Evolutionary conservation across 1,140 invertebrate genomes (phyloP), one percentile per base, ranked within the genome.

Genomic region (Melitaea cinxia): DNA sequence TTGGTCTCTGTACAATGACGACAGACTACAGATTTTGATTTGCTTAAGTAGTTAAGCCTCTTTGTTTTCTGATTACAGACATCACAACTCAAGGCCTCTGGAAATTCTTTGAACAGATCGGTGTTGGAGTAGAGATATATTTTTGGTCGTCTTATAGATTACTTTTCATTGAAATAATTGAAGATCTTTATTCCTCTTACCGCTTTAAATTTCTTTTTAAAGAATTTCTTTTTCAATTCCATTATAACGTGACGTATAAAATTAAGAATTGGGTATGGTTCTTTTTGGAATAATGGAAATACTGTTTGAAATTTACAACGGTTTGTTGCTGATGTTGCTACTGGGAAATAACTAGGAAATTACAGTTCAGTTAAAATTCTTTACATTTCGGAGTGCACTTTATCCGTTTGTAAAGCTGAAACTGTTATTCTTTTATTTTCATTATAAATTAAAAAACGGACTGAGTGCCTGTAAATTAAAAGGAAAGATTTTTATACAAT

Each of bases 221-320:
- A n/a, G n/a, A n/a, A n/a, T n/a, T n/a, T n/a, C n/a, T n/a, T n/a
- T n/a, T n/a, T n/a, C n/a, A n/a, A n/a, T n/a, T n/a, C n/a, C n/a
- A n/a, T n/a, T n/a, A n/a, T n/a, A n/a, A n/a, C n/a, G n/a, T n/a
- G n/a, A 42, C 10, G 1, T 9, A 17, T 42, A 14, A 17, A 17
- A 5, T 5, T 6, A 2, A 0, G 5, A 42, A 42, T 17, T 42
- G 5, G 5, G 15, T 42, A 17, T 37, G n/a, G 2, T 37, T 14
- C 4, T 64, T 4, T 24, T 26, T 58, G 58, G 37, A 37, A 23
- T 26, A 49, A 33, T 47, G 21, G 37, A 56, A 68, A 47, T 53
- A 63, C 63, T 68, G 49, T 68, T 62, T 68, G 61, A 63, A 55
- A 52, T 67, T 68, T 45, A 61, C 47, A 14, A 26, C 58, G 59